Conservation (phyloP, 2,113 vertebrate species). For the Machaerirhynchus nigripectus region DNA sequence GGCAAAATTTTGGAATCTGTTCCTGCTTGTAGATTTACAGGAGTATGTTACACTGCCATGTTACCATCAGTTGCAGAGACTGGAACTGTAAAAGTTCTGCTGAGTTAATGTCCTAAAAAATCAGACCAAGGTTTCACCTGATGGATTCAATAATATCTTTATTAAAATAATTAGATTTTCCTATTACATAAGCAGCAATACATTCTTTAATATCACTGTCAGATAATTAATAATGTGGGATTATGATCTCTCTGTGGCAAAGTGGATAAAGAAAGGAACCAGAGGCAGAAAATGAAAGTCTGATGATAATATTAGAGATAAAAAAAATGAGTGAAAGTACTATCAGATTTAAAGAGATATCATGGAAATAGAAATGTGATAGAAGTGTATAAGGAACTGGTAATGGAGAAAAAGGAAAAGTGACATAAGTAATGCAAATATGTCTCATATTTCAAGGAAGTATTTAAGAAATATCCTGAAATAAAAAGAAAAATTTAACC, state of each 20-base stretch:
- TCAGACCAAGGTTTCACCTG: not conserved
- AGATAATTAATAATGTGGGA: not conserved
- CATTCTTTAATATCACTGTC: not conserved
- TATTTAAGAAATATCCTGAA: not conserved
- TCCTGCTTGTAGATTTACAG: not conserved
- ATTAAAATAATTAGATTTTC: not conserved
- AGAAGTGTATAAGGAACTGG: not conserved
- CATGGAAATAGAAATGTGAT: not conserved
- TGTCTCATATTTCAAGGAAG: not conserved
- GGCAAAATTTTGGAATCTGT: not conserved
- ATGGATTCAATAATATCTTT: not conserved
- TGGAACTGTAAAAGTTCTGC: not conserved
- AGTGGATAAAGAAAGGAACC: not conserved
- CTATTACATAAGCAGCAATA: not conserved
- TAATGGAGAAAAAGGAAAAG: not conserved
- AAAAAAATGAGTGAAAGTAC: not conserved
- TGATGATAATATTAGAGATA: not conserved
- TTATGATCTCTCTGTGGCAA: not conserved
- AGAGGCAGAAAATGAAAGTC: not conserved
- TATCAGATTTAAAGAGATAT: not conserved
- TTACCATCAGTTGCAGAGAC: not conserved
- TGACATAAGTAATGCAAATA: not conserved
- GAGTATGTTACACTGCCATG: not conserved
- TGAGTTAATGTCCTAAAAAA: not conserved
- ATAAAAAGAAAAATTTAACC: not conserved